Conservation (phyloP, 1,140 invertebrate species). For the Leptinotarsa undecemlineata region DNA sequence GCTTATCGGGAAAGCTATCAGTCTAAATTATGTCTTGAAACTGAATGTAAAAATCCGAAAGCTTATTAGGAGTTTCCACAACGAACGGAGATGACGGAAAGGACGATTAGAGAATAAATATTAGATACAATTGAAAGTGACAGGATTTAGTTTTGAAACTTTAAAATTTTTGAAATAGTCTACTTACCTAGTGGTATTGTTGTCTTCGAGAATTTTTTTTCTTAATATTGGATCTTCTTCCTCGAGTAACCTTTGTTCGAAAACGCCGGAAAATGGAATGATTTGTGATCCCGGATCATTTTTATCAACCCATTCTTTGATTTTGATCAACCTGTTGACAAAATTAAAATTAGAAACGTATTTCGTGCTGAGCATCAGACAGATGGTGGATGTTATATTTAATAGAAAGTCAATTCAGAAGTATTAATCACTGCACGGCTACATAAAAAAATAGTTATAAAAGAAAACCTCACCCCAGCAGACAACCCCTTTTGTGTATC, state of each 20-base stretch:
- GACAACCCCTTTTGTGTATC: background rate
- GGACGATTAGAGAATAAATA: no score
- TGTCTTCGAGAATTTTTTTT: slow-evolving; percentile 78
- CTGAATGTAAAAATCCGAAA: no score
- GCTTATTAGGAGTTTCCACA: no score
- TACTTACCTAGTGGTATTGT: slow-evolving; percentile 74
- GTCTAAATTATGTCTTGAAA: no score
- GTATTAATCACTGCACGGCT: no score
- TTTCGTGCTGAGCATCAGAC: background rate
- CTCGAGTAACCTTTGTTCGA: slow-evolving; percentile 88
- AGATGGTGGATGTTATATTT: no score
- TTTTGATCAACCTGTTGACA: slow-evolving; percentile 84
- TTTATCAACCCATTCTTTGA: slow-evolving; percentile 99
- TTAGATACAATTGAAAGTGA: no score
- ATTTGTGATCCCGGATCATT: slow-evolving; percentile 92
- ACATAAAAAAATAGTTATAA: no score
- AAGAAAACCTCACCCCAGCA: background rate
- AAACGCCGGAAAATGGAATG: slow-evolving; percentile 93
- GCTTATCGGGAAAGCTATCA: no score
- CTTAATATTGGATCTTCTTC: slow-evolving; percentile 78
- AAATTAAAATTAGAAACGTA: slow-evolving; percentile 17
- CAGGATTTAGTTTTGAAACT: no score
- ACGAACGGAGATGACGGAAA: no score
- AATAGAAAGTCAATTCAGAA: no score
- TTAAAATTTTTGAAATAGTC: background rate